Evolutionary conservation across 2,888 invertebrate species (phyloP).

Genomic region (Acanthopleura granulata): DNA sequence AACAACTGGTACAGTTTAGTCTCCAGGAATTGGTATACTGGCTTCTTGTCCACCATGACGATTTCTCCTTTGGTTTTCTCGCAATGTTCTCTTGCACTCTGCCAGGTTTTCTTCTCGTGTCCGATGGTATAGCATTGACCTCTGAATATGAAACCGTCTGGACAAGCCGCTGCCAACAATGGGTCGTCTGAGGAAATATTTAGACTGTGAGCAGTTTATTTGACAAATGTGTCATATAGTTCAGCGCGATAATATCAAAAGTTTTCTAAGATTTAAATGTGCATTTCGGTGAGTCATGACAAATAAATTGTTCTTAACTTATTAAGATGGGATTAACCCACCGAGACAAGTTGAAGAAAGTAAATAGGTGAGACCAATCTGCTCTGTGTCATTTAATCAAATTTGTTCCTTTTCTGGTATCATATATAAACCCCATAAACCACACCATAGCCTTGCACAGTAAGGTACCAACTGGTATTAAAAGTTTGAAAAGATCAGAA

Average conservation of each 20-base stretch:
- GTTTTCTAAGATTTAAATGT: too few relatives aligned
- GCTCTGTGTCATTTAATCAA: too few relatives aligned
- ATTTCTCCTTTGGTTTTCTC: neutral
- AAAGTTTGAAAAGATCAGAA: too few relatives aligned
- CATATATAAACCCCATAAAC: too few relatives aligned
- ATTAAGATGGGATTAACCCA: too few relatives aligned
- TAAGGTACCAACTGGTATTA: too few relatives aligned
- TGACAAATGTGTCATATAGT: neutral
- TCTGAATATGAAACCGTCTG: neutral
- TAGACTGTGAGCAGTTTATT: neutral
- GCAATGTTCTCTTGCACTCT: neutral
- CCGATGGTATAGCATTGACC: neutral
- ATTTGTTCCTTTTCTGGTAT: too few relatives aligned
- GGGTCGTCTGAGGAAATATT: neutral
- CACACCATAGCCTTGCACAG: too few relatives aligned
- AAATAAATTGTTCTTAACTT: too few relatives aligned
- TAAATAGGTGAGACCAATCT: too few relatives aligned
- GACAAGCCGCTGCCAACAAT: neutral
- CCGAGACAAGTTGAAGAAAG: too few relatives aligned
- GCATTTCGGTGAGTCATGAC: too few relatives aligned
- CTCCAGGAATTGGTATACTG: neutral
- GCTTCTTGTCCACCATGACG: neutral
- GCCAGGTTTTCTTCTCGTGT: slow-evolving; percentile 5
- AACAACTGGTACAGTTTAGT: neutral
- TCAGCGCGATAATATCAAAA: neutral